A percentile compares a stretch with the other conserved stretches of the same genome.
phyloP scores from a whole-genome alignment of 2,797 vertebrate species.

The Poeciliopsis paucimaculata region DNA sequence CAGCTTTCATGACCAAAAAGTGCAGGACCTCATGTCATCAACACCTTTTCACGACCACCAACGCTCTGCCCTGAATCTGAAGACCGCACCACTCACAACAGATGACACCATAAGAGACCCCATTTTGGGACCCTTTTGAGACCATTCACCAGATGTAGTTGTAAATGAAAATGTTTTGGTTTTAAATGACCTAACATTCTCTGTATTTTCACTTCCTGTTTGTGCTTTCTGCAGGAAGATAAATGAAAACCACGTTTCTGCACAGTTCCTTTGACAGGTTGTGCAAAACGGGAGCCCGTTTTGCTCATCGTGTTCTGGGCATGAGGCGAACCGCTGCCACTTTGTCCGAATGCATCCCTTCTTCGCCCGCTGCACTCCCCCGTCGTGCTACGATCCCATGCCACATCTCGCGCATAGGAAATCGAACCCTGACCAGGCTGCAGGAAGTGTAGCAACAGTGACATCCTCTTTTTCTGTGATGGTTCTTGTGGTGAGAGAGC shows the following conservation, averaged over 20 bases:
- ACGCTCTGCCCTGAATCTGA: not conserved
- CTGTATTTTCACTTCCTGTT: constrained; percentile 61
- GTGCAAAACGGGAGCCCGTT: not conserved
- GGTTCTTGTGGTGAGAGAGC: not conserved
- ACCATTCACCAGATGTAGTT: not conserved
- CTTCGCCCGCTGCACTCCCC: constrained; percentile 1
- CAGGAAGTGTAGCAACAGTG: not conserved
- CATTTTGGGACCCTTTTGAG: not conserved
- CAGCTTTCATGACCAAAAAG: not conserved
- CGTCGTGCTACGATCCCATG: no score
- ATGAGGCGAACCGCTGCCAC: not conserved
- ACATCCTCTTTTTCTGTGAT: not conserved
- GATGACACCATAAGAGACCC: not conserved
- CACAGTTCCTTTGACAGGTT: constrained; percentile 45
- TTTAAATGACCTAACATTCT: constrained; percentile 5
- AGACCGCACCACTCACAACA: not conserved
- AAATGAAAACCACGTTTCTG: constrained; percentile 36
- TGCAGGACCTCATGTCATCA: not conserved
- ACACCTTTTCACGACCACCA: not conserved
- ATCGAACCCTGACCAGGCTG: not conserved
- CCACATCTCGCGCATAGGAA: not conserved
- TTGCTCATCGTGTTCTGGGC: not conserved
- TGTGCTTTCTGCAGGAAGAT: constrained; percentile 30
- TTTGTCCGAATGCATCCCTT: constrained; percentile 2
- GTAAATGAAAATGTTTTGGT: constrained; percentile 13